Evolutionary conservation across 2,888 invertebrate genomes (phyloP).

Genomic region (Drosophila fulvimacula): DNA sequence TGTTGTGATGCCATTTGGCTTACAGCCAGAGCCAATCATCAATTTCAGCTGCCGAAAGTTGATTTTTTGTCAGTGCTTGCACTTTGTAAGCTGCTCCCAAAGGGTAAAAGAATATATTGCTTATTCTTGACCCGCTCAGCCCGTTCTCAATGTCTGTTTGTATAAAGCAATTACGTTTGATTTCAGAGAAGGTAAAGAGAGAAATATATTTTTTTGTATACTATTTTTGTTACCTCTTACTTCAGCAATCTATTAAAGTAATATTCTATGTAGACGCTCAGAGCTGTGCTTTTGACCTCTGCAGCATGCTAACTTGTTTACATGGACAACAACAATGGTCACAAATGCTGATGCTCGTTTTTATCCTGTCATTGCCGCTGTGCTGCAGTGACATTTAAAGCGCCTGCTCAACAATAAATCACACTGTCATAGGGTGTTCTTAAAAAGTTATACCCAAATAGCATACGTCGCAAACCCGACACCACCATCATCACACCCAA

Average conservation of each 20-base stretch:
- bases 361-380: conserved; percentile 54
- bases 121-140: neutral
- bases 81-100: conserved; percentile 24
- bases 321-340: conserved; percentile 10
- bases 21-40: conserved; percentile 63
- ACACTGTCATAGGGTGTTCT: conserved; percentile 60
- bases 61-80: conserved; percentile 42
- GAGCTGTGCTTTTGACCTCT: neutral
- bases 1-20: conserved; percentile 23
- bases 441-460: conserved; percentile 53
- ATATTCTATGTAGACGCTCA: too few relatives aligned
- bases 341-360: conserved; percentile 56
- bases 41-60: conserved; percentile 65
- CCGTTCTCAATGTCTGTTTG: neutral
- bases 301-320: conserved; percentile 1
- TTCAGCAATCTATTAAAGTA: neutral
- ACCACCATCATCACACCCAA: neutral
- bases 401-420: conserved; percentile 74
- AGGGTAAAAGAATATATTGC: conserved; percentile 3
- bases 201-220: neutral
- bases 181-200: neutral
- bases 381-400: conserved; percentile 75
- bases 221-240: neutral
- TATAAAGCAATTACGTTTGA: conserved; percentile 4
- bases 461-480: conserved; percentile 13